Conservation (phyloP, 2,113 vertebrate genomes). For the Pollachius pollachius region DNA sequence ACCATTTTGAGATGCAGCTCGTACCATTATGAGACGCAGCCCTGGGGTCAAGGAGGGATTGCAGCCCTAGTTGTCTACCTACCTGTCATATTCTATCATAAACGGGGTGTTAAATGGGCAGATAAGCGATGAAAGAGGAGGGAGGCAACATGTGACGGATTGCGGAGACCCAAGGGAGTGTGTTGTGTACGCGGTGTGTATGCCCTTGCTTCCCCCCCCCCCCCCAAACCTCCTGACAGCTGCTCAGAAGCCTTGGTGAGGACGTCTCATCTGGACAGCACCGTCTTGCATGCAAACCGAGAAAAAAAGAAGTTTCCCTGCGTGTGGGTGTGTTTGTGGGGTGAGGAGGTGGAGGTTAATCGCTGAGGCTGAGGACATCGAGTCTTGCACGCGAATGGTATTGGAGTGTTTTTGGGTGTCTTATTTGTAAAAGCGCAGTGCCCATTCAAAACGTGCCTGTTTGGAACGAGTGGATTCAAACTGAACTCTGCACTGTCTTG, state of each 20-base stretch:
- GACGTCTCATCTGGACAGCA: slow-evolving; percentile 38
- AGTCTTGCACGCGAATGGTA: too few relatives aligned
- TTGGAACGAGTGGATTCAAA: too few relatives aligned
- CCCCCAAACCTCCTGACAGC: slow-evolving; percentile 52
- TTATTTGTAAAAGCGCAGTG: too few relatives aligned
- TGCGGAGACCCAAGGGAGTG: slow-evolving; percentile 17
- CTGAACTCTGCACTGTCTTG: too few relatives aligned
- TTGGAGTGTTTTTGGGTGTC: too few relatives aligned
- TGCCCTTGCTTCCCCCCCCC: slow-evolving; percentile 18
- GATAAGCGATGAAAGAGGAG: slow-evolving; percentile 67
- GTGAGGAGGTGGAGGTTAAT: neutral
- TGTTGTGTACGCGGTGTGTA: slow-evolving; percentile 51
- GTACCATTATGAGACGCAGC: slow-evolving; percentile 38
- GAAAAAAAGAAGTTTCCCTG: slow-evolving; percentile 27
- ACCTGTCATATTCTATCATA: slow-evolving; percentile 71
- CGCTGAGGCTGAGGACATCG: too few relatives aligned
- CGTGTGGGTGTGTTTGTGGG: slow-evolving; percentile 20
- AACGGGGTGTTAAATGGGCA: slow-evolving; percentile 65
- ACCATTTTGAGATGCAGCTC: slow-evolving; percentile 58
- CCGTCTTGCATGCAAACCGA: slow-evolving; percentile 51
- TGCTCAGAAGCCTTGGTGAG: slow-evolving; percentile 51
- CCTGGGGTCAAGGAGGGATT: slow-evolving; percentile 10
- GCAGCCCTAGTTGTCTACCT: slow-evolving; percentile 34
- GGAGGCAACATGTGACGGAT: slow-evolving; percentile 60
- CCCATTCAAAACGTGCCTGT: too few relatives aligned